phyloP scores from a whole-genome alignment of 2,113 vertebrate genomes.

The Enhydra lutris region DNA sequence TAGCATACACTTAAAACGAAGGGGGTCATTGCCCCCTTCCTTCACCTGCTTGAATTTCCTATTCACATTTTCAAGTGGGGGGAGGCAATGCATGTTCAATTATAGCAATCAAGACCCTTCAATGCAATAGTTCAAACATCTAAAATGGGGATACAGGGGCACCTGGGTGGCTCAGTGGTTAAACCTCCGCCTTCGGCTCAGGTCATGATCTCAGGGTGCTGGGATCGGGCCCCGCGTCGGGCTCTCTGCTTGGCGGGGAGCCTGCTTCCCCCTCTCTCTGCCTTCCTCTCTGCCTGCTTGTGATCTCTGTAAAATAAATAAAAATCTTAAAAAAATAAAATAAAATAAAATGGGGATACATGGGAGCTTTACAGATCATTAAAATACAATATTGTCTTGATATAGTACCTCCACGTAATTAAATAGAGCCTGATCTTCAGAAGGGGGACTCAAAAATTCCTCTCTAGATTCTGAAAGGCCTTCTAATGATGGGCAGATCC shows the following conservation, averaged over 20 bases:
- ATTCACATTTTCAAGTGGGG: neutral
- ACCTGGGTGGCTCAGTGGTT: too few species aligned
- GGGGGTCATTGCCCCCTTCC: conserved; percentile 11
- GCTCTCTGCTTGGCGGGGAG: too few species aligned
- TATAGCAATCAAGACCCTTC: conserved; percentile 39
- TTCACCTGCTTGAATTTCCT: conserved; percentile 49
- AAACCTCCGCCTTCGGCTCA: too few species aligned
- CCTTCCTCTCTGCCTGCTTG: too few species aligned
- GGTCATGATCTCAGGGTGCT: too few species aligned
- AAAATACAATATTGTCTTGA: conserved; percentile 36
- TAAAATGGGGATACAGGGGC: too few species aligned
- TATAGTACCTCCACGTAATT: conserved; percentile 20
- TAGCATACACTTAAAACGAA: conserved; percentile 44
- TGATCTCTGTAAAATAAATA: too few species aligned
- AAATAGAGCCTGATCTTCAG: neutral
- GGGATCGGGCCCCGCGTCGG: too few species aligned
- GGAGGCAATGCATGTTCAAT: conserved; percentile 1
- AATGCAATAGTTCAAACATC: neutral
- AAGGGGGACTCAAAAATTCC: neutral
- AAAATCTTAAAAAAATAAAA: too few species aligned
- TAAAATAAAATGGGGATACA: too few species aligned
- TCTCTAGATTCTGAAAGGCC: neutral
- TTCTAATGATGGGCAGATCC: neutral
- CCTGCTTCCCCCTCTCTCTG: too few species aligned
- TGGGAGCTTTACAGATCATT: conserved; percentile 24